These are phyloP conservation scores for Denticeps clupeoides DNA, from an alignment of 2,797 vertebrate species.

Conservation along the genomic window DNA sequence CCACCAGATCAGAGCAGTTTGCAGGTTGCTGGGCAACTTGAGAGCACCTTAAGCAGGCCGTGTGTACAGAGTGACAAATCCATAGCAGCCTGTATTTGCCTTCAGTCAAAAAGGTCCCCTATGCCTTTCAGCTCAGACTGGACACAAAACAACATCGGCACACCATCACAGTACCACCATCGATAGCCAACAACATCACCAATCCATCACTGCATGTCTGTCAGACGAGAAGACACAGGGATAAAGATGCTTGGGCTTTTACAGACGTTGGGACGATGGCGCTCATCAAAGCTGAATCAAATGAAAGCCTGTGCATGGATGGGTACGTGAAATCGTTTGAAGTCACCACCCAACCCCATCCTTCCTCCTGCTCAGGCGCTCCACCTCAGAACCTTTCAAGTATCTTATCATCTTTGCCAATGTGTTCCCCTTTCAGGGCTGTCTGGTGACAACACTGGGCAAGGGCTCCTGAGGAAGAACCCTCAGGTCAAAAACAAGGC, in stretches of 20 bases:
- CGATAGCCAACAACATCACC: slow-evolving; percentile 28
- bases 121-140: slow-evolving; percentile 27
- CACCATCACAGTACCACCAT: slow-evolving; percentile 31
- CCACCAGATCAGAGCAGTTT: slow-evolving; percentile 23
- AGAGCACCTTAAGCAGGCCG: slow-evolving; percentile 26
- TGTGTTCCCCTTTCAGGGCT: too few relatives aligned
- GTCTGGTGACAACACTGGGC: slow-evolving; percentile 26
- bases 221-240: too few relatives aligned
- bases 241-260: too few relatives aligned
- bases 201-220: too few relatives aligned
- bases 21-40: slow-evolving; percentile 36
- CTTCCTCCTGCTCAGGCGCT: neutral
- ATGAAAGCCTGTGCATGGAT: too few relatives aligned
- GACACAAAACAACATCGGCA: slow-evolving; percentile 24
- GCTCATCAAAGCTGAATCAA: too few relatives aligned
- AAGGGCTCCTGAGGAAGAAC: slow-evolving; percentile 24
- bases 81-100: slow-evolving; percentile 28
- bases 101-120: slow-evolving; percentile 28
- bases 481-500: slow-evolving; percentile 19
- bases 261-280: too few relatives aligned
- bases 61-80: slow-evolving; percentile 42
- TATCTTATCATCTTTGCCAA: neutral
- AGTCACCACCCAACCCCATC: neutral
- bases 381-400: neutral
- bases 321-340: too few relatives aligned